Evolutionary conservation across 2,888 invertebrate species (phyloP).

Genomic region (Eupeodes latifasciatus): DNA sequence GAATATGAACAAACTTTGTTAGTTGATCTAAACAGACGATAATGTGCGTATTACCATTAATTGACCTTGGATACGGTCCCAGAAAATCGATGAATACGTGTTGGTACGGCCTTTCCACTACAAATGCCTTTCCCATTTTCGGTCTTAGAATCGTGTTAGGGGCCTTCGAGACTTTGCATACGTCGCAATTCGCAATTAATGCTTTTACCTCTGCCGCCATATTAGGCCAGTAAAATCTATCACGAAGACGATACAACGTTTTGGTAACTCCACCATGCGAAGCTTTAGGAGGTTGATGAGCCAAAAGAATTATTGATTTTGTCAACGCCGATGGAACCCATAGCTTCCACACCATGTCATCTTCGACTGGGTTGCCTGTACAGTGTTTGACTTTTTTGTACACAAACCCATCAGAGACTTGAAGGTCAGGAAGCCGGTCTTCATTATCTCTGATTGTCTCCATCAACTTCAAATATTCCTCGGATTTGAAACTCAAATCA

Average conservation of each 20-base stretch:
- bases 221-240: background rate
- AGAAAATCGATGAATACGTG: background rate
- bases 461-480: background rate
- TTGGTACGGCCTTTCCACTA: background rate
- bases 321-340: background rate
- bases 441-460: background rate
- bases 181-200: background rate
- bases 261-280: conserved; percentile 1
- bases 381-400: background rate
- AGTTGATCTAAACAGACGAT: background rate
- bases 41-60: background rate
- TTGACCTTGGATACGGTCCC: background rate
- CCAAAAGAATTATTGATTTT: background rate
- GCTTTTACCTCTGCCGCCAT: background rate
- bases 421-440: background rate
- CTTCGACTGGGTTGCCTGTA: background rate
- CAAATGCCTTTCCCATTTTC: background rate
- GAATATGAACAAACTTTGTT: background rate
- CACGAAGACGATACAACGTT: background rate
- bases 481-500: background rate
- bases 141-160: background rate
- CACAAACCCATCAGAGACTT: background rate
- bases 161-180: background rate
- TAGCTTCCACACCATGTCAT: conserved; percentile 3
- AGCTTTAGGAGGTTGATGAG: conserved; percentile 10